phyloP scores from a whole-genome alignment of 2,888 invertebrate species.

The Rhaphigaster nebulosa region DNA sequence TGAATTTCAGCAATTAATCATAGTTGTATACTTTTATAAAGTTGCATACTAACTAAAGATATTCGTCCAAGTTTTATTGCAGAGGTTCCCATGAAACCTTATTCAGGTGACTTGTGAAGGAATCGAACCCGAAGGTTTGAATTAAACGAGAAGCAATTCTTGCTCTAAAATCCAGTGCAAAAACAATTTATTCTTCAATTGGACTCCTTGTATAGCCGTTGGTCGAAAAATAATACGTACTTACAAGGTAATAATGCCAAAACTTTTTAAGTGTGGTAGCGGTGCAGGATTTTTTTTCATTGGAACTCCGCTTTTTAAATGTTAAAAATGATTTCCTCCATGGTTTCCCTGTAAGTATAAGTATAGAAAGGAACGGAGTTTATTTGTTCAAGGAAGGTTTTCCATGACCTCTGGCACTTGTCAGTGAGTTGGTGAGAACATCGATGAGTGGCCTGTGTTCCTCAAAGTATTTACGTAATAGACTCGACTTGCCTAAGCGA shows the following conservation, averaged over 20 bases:
- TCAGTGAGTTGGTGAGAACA: constrained; percentile 25
- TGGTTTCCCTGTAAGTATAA: not conserved
- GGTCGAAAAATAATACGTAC: not conserved
- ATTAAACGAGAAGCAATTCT: no score
- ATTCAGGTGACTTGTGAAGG: no score
- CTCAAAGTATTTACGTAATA: constrained; percentile 32
- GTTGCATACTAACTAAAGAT: no score
- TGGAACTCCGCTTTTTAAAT: not conserved
- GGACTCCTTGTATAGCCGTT: no score
- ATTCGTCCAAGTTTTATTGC: no score
- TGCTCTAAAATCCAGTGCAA: no score
- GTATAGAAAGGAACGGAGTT: not conserved
- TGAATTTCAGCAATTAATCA: no score
- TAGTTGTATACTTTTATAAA: no score
- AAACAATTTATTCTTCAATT: no score
- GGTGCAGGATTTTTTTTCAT: not conserved
- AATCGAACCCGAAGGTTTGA: no score
- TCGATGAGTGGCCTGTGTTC: constrained; percentile 7
- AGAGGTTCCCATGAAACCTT: no score
- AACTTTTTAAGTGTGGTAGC: no score
- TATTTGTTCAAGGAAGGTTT: not conserved
- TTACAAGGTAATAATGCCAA: not conserved
- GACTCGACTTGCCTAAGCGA: constrained; percentile 11
- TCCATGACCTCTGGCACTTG: constrained; percentile 36
- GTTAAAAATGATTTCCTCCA: not conserved